Percentiles rank a stretch among this genome's conserved stretches.
Evolutionary conservation across 2,113 vertebrate species (phyloP).

Genomic region (Carassius auratus): DNA sequence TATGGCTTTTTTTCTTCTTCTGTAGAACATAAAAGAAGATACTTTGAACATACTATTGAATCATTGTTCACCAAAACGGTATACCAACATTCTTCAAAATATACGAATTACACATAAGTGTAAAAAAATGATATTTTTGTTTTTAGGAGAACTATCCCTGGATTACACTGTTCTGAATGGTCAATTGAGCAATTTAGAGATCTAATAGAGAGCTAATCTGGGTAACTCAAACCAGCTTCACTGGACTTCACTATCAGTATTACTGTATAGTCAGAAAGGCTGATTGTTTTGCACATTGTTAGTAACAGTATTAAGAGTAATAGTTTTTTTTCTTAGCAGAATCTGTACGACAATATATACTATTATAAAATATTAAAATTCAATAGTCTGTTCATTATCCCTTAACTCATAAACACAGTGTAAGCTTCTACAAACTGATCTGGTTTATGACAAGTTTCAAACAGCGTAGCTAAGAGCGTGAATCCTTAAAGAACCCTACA

Average conservation of each 20-base stretch:
- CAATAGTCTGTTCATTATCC: not conserved
- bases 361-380: too few species aligned
- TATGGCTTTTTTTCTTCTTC: not conserved
- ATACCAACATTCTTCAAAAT: not conserved
- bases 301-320: too few species aligned
- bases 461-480: not conserved
- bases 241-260: too few species aligned
- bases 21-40: not conserved
- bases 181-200: not conserved
- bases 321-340: not conserved
- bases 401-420: not conserved
- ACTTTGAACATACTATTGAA: not conserved
- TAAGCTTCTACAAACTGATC: not conserved
- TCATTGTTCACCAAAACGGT: not conserved
- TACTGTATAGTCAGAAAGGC: not conserved
- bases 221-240: not conserved
- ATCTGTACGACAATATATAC: too few species aligned
- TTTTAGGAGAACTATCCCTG: not conserved
- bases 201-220: not conserved
- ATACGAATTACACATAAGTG: not conserved
- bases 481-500: not conserved
- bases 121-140: too few species aligned
- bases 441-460: not conserved
- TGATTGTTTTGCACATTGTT: not conserved
- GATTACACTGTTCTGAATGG: not conserved